Evolutionary conservation across 2,888 invertebrate species (phyloP).

Genomic region (Acrocera orbiculus): DNA sequence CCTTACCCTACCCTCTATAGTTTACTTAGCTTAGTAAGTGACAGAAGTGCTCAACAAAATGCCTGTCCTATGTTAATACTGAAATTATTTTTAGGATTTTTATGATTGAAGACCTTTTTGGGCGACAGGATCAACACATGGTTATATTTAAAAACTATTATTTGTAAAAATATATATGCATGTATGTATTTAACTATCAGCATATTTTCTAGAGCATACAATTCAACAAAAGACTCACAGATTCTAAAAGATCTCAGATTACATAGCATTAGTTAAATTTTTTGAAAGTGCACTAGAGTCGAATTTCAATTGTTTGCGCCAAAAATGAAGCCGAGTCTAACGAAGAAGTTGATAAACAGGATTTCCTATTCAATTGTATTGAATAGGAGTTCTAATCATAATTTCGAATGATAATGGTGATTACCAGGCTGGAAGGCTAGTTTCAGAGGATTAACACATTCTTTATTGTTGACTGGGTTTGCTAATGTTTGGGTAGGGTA

Average conservation of each 20-base stretch:
- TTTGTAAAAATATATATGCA: slow-evolving; percentile 2
- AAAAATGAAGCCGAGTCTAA: slow-evolving; percentile 1
- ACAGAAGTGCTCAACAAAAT: slow-evolving; percentile 4
- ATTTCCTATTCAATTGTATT: slow-evolving; percentile 5
- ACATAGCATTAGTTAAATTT: slow-evolving; percentile 6
- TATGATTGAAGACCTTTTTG: slow-evolving; percentile 4
- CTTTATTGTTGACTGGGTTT: slow-evolving; percentile 6
- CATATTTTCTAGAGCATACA: slow-evolving; percentile 3
- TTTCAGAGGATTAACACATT: slow-evolving; percentile 7
- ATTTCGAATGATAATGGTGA: slow-evolving; percentile 8
- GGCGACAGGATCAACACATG: slow-evolving; percentile 6
- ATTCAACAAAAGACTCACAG: slow-evolving; percentile 6
- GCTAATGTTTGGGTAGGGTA: slow-evolving; percentile 3
- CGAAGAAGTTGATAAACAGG: slow-evolving; percentile 8
- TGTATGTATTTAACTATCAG: slow-evolving; percentile 3
- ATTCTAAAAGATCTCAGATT: slow-evolving; percentile 6
- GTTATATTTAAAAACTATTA: slow-evolving; percentile 3
- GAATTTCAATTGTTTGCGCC: slow-evolving; percentile 4
- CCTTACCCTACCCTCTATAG: too few species aligned
- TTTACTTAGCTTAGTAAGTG: slow-evolving; percentile 7
- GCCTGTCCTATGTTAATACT: slow-evolving; percentile 1
- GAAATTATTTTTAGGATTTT: slow-evolving; percentile 3
- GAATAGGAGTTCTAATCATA: slow-evolving; percentile 8
- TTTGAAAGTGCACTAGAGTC: slow-evolving; percentile 1
- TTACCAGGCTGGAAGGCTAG: slow-evolving; percentile 5